Percentiles rank a stretch among this genome's conserved stretches.
phyloP scores from a whole-genome alignment of 1,140 invertebrate species.

The Archivesica marissinica region DNA sequence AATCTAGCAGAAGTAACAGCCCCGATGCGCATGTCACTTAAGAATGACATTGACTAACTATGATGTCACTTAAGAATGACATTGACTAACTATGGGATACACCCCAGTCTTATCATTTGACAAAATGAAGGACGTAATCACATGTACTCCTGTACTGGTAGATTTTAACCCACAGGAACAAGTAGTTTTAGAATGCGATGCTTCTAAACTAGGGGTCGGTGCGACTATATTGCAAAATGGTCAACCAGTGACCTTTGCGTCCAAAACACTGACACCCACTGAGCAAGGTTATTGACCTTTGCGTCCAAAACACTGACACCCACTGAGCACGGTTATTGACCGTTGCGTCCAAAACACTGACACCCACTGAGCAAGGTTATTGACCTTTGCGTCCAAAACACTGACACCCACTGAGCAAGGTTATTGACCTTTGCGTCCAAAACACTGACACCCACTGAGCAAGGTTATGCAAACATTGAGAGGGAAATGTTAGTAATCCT shows the following conservation, averaged over 20 bases:
- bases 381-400: too few species aligned
- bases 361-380: constrained; percentile 70
- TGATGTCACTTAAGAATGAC: constrained; percentile 37
- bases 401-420: constrained; percentile 76
- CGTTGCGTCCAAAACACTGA: too few species aligned
- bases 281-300: constrained; percentile 72
- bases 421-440: constrained; percentile 80
- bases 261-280: constrained; percentile 75
- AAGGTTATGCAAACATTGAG: constrained; percentile 65
- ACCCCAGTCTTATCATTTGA: not conserved
- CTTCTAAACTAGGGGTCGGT: constrained; percentile 1
- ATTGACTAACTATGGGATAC: constrained; percentile 47
- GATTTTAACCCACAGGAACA: constrained; percentile 54
- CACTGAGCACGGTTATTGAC: constrained; percentile 71
- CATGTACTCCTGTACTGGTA: constrained; percentile 29
- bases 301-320: constrained; percentile 76
- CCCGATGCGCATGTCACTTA: constrained; percentile 48
- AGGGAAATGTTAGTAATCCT: constrained; percentile 62
- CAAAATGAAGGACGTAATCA: constrained; percentile 23
- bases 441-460: constrained; percentile 77
- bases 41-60: constrained; percentile 68
- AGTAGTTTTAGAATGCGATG: not conserved
- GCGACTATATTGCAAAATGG: constrained; percentile 66
- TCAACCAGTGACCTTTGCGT: constrained; percentile 80
- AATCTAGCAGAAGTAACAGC: constrained; percentile 48